These are phyloP conservation scores for Lota lota DNA, from an alignment of 2,113 vertebrate genomes.

Conservation along the genomic window DNA sequence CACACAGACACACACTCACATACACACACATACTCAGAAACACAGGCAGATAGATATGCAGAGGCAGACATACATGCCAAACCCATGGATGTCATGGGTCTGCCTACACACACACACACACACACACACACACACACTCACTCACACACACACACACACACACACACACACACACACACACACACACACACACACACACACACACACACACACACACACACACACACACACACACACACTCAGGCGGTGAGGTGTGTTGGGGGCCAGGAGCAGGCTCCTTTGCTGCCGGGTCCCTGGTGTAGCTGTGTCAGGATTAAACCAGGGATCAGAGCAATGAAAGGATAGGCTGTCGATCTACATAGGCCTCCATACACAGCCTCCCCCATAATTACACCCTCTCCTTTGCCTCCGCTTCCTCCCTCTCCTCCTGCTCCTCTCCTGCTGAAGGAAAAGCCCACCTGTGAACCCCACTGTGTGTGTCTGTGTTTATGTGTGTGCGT, in stretches of 20 bases:
- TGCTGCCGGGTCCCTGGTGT: conserved; percentile 47
- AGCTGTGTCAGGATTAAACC: conserved; percentile 69
- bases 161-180: neutral
- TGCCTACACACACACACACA: neutral
- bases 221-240: neutral
- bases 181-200: neutral
- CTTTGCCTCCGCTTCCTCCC: conserved; percentile 42
- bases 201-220: neutral
- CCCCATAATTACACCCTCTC: conserved; percentile 67
- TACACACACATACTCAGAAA: conserved; percentile 20
- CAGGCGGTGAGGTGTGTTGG: neutral
- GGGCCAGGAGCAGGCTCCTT: conserved; percentile 27
- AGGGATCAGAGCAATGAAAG: conserved; percentile 73
- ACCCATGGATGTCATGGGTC: conserved; percentile 14
- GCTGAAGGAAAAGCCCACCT: conserved; percentile 34
- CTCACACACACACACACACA: neutral
- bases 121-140: conserved; percentile 1
- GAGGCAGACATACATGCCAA: neutral
- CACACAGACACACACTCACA: conserved; percentile 9
- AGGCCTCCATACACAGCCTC: conserved; percentile 64
- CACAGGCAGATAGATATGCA: neutral
- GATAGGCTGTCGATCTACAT: conserved; percentile 63
- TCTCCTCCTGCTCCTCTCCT: conserved; percentile 43
- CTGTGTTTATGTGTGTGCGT: conserved; percentile 8
- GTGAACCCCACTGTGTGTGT: conserved; percentile 26